Evolutionary conservation across 2,113 vertebrate genomes (phyloP).

Genomic region (Epinephelus cyanopodus): DNA sequence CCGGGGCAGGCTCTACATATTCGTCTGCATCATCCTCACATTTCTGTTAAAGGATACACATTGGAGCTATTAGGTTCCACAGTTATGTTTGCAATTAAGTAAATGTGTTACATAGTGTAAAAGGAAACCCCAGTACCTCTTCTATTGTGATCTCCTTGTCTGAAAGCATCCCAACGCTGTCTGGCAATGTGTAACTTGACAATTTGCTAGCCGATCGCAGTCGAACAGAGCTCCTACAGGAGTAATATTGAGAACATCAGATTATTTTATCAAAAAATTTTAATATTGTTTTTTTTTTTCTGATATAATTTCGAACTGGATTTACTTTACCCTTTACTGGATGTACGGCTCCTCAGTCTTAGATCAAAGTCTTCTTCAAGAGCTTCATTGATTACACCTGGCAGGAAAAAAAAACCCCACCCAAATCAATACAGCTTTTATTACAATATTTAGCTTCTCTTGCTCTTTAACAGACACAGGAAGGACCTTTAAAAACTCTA

Average conservation of each 20-base stretch:
- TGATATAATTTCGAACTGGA: not conserved
- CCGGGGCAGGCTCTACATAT: conserved; percentile 66
- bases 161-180: conserved; percentile 45
- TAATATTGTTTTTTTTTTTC: not conserved
- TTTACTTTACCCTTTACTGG: conserved; percentile 74
- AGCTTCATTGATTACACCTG: conserved; percentile 55
- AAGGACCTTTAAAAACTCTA: not conserved
- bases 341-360: conserved; percentile 54
- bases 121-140: conserved; percentile 53
- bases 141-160: conserved; percentile 2
- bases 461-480: not conserved
- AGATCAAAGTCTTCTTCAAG: conserved; percentile 47
- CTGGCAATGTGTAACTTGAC: conserved; percentile 65
- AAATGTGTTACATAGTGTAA: not conserved
- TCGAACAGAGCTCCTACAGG: conserved; percentile 74
- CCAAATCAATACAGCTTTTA: not conserved
- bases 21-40: conserved; percentile 50
- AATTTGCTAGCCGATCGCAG: conserved; percentile 73
- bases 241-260: conserved; percentile 4
- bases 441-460: not conserved
- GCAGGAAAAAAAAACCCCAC: conserved; percentile 5
- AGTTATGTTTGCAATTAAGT: not conserved
- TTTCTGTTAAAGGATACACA: conserved; percentile 44
- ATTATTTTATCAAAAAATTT: not conserved
- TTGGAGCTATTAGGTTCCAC: not conserved